A percentile compares a stretch with the other conserved stretches of the same genome.
Conservation (phyloP, 2,797 vertebrate genomes). For the Gouania willdenowi region DNA sequence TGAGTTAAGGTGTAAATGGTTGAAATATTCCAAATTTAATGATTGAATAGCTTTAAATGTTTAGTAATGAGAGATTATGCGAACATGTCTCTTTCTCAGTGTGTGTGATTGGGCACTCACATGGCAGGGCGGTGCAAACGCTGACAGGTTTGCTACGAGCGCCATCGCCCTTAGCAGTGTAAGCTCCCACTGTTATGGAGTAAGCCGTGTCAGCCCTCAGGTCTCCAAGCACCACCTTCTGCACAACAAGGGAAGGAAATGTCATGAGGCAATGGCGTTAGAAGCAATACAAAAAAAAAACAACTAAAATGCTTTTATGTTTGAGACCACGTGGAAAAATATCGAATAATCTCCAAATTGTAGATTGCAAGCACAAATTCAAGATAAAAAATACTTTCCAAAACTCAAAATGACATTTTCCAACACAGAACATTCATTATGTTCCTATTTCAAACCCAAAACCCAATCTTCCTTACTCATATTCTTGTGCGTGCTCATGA, state of each 20-base stretch:
- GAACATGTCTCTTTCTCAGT: neutral
- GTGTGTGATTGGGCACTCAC: conserved; percentile 38
- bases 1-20: conserved; percentile 22
- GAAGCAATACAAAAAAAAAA: neutral
- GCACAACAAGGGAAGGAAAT: conserved; percentile 32
- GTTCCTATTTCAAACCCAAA: conserved; percentile 7
- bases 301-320: too few species aligned
- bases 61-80: conserved; percentile 23
- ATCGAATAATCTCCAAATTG: neutral
- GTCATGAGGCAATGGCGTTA: conserved; percentile 26
- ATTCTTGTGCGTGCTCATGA: conserved; percentile 1
- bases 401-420: neutral
- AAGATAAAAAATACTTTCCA: neutral
- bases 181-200: conserved; percentile 92
- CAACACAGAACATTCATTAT: neutral
- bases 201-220: conserved; percentile 91
- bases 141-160: conserved; percentile 90
- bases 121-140: conserved; percentile 79
- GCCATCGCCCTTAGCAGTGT: conserved; percentile 95
- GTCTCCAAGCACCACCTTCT: conserved; percentile 90
- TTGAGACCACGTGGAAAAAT: neutral
- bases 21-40: conserved; percentile 14
- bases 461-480: conserved; percentile 5
- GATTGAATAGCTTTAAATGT: conserved; percentile 41
- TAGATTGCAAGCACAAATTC: neutral